Evolutionary conservation across 2,113 vertebrate species (phyloP).

Genomic region (Ptilorrhoa leucosticta): DNA sequence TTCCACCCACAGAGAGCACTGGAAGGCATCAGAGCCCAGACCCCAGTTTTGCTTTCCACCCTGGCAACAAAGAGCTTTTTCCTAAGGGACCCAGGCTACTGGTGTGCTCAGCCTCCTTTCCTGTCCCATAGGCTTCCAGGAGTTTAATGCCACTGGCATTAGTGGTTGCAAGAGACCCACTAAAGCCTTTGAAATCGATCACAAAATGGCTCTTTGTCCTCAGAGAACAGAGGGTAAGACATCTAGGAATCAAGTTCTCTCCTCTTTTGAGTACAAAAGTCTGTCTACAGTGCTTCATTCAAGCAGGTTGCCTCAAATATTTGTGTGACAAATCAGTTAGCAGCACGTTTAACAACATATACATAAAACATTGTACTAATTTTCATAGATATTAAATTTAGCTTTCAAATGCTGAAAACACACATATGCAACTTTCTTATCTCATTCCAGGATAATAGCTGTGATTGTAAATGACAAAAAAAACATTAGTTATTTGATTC

Average conservation of each 20-base stretch:
- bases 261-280: not conserved
- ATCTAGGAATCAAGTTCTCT: not conserved
- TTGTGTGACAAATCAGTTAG: constrained; percentile 47
- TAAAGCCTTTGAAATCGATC: not conserved
- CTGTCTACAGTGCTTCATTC: not conserved
- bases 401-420: constrained; percentile 26
- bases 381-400: constrained; percentile 42
- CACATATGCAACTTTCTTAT: not conserved
- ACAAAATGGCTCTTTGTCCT: not conserved
- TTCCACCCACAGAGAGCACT: not conserved
- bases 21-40: not conserved
- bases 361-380: not conserved
- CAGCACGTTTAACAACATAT: constrained; percentile 32
- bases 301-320: constrained; percentile 22
- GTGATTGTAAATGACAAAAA: constrained; percentile 34
- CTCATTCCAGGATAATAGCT: not conserved
- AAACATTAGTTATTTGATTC: constrained; percentile 15
- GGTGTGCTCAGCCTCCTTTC: not conserved
- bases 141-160: not conserved
- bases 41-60: not conserved
- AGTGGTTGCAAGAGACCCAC: not conserved
- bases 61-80: not conserved
- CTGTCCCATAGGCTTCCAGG: not conserved
- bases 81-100: not conserved
- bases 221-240: not conserved